Conservation (phyloP, 2,113 vertebrate species). For the Tonatia bakeri region DNA sequence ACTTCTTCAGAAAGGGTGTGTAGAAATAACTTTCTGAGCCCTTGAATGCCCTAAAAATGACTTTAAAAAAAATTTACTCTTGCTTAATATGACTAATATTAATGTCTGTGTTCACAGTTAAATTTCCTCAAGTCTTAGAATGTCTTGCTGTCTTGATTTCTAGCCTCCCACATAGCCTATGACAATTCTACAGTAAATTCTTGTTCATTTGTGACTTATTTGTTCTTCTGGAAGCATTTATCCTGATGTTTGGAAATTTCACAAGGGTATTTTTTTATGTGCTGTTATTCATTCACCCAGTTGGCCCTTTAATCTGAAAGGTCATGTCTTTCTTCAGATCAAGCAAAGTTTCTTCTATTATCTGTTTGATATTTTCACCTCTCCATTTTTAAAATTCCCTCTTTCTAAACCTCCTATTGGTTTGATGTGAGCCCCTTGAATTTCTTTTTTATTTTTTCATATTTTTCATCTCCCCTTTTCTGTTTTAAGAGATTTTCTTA, state of each 20-base stretch:
- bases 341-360: neutral
- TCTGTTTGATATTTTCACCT: neutral
- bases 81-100: neutral
- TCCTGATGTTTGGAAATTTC: neutral
- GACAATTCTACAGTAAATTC: neutral
- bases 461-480: neutral
- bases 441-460: neutral
- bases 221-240: neutral
- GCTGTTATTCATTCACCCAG: neutral
- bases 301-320: neutral
- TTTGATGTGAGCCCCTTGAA: neutral
- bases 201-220: neutral
- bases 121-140: neutral
- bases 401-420: neutral
- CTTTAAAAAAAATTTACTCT: neutral
- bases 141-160: neutral
- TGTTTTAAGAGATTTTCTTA: neutral
- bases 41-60: neutral
- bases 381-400: neutral
- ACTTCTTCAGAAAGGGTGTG: neutral
- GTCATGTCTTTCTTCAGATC: neutral
- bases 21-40: neutral
- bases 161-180: neutral
- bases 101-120: neutral
- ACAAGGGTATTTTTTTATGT: neutral